Base-by-base conservation (phyloP, 2,888 invertebrate species). In the Abscondita cerata region DNA sequence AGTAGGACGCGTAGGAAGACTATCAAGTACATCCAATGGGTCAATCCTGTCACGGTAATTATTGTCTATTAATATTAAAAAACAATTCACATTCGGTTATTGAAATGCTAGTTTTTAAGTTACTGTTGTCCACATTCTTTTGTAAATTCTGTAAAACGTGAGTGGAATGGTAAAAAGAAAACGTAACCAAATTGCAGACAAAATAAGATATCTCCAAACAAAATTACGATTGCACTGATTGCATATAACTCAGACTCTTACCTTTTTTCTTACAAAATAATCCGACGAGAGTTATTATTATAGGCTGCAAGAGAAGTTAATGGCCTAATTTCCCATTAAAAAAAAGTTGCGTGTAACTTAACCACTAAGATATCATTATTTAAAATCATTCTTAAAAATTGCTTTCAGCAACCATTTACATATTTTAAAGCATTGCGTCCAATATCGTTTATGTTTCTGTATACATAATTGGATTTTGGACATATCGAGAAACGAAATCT, bases 201-300 rank as follows among this genome's bases (percentile, higher is more conserved):
- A 59, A 59, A 53, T 59, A 59, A 59, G 59, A 59, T 53, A 59
- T 59, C 59, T 25, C 38, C 40, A 34, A 38, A 36, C 52, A 6
- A 51, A 58, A 58, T 58, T 58, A 47, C 58, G 13, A 58, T 33
- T 53, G 20, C 44, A 53, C 50, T 50, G 60, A 61, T 61, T 61
- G 60, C 50, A 46, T 55, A 61, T 61, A 61, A 55, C 60, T 61
- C 52, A 55, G 40, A 20, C 44, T 19, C 54, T 41, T 61, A 52
- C 55, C 56, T 56, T 61, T n/a, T 25, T 25, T 25, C 25, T 62
- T 62, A 48, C 52, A 57, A 51, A 62, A n/a, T 57, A 56, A 62
- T 56, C 61, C 56, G 61, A 56, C 61, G 48, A 61, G 56, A 38
- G 25, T 60, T 60, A 60, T 60, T 60, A 60, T 60, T 60, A 60